Evolutionary conservation across 2,888 invertebrate species (phyloP), one percentile per base, ranked within the genome.

Genomic region (Apomyelois bistriatella): DNA sequence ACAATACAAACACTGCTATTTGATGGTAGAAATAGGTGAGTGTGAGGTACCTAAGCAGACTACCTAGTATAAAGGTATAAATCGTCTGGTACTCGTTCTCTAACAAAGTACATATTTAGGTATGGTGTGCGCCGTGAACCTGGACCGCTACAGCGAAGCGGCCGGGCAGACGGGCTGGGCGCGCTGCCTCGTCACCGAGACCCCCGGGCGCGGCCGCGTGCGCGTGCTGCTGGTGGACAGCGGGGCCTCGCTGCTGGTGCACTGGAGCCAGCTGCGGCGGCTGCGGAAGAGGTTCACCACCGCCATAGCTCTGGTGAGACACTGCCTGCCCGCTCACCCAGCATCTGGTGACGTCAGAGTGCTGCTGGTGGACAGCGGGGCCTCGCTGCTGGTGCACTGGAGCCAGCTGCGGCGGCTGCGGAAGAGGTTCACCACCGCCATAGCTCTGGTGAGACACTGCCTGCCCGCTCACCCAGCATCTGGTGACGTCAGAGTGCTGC

Each of bases 221-320:
- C 81, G 88, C 43, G 91, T 95, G 28, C 79, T 82, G 59, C 91
- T 93, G 57, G 92, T 94, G 0, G 96, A 96, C 83, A 83, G 79
- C 65, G 96, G 96, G 36, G 80, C 79, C 51, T 70, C 62, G 9
- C 80, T 90, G 52, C 74, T 76, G 0, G 79, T 93, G 48, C 77
- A 86, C 43, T 92, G 92, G 83, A 70, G 79, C 15, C 70, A 79
- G 38, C 76, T 94, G 42, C 83, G 92, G 41, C 82, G 83, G 53
- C 74, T 94, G 12, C 80, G 79, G 8, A 74, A 73, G 5, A 78
- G 79, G 54, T 92, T 90, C 72, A 79, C 90, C 61, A 78, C 70
- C 46, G 72, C 82, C 41, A 84, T 88, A n/a, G 81, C 90, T 7
- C 89, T 93, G 76, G 93, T 93, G 9, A 76, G 58, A 9, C 32